These are phyloP conservation scores for Pampusana beccarii DNA, from an alignment of 2,113 vertebrate species.

Conservation along the genomic window DNA sequence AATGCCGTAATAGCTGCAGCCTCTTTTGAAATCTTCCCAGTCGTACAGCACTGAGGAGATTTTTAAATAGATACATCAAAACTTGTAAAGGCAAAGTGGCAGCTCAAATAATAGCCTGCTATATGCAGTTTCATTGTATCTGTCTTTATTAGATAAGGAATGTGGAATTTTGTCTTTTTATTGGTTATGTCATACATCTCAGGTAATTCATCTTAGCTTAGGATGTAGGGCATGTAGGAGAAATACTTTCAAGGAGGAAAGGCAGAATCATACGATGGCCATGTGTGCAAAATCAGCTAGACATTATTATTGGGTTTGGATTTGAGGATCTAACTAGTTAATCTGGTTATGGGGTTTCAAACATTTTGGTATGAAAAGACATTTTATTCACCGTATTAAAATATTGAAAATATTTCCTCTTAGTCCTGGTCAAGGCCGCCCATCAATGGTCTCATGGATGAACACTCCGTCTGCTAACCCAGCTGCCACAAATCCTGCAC, in stretches of 20 bases:
- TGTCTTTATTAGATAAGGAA: slow-evolving; percentile 21
- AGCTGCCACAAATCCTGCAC: not conserved
- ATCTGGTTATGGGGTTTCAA: not conserved
- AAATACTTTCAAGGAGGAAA: not conserved
- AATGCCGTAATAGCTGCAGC: not conserved
- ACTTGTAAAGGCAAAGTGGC: slow-evolving; percentile 40
- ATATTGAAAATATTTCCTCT: not conserved
- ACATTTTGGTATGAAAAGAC: not conserved
- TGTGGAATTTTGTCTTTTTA: slow-evolving; percentile 4
- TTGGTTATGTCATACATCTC: not conserved
- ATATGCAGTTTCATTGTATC: slow-evolving; percentile 36
- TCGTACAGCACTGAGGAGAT: not conserved
- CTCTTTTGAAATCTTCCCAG: slow-evolving; percentile 2
- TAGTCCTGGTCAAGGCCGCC: slow-evolving; percentile 66
- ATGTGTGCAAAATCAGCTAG: not conserved
- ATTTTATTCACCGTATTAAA: not conserved
- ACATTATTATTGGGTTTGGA: not conserved
- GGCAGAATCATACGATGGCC: not conserved
- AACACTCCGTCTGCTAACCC: slow-evolving; percentile 55
- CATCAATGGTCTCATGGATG: slow-evolving; percentile 79
- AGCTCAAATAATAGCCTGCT: slow-evolving; percentile 65
- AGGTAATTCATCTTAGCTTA: not conserved
- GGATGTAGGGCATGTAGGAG: not conserved
- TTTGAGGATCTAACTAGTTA: not conserved
- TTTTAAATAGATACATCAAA: slow-evolving; percentile 65